Conservation (phyloP, 2,113 vertebrate genomes). For the Caloenas nicobarica region DNA sequence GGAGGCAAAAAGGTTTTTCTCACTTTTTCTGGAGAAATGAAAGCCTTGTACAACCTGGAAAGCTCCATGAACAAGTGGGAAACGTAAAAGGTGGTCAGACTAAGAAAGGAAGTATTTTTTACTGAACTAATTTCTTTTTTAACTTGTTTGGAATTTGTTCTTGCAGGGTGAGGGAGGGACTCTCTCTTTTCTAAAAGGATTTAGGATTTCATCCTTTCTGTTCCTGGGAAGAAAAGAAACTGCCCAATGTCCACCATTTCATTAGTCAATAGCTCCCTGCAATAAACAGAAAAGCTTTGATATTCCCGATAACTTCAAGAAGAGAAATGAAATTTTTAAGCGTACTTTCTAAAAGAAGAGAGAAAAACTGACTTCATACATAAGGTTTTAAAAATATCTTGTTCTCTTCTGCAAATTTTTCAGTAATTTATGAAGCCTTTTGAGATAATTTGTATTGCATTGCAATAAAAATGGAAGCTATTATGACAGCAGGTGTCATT, state of each 20-base stretch:
- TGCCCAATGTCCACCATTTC: not conserved
- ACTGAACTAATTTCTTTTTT: not conserved
- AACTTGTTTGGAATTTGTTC: not conserved
- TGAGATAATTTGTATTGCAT: constrained; percentile 16
- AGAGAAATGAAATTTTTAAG: not conserved
- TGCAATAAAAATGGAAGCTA: constrained; percentile 48
- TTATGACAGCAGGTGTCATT: constrained; percentile 54
- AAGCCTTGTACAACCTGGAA: not conserved
- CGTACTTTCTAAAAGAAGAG: constrained; percentile 10
- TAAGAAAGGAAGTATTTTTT: not conserved
- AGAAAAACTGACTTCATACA: constrained; percentile 1
- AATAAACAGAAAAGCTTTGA: not conserved
- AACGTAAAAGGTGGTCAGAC: not conserved
- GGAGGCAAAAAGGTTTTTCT: not conserved
- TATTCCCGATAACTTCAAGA: not conserved
- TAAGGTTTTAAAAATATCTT: constrained; percentile 29
- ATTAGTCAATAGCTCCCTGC: not conserved
- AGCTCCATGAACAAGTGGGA: not conserved
- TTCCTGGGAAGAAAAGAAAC: not conserved
- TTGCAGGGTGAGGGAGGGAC: not conserved
- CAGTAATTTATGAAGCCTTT: constrained; percentile 38
- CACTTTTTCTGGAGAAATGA: not conserved
- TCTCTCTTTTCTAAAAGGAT: not conserved
- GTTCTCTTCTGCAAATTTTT: constrained; percentile 13
- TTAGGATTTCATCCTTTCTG: not conserved